Conservation (phyloP, 2,888 invertebrate species). For the Ophion slaviceki region DNA sequence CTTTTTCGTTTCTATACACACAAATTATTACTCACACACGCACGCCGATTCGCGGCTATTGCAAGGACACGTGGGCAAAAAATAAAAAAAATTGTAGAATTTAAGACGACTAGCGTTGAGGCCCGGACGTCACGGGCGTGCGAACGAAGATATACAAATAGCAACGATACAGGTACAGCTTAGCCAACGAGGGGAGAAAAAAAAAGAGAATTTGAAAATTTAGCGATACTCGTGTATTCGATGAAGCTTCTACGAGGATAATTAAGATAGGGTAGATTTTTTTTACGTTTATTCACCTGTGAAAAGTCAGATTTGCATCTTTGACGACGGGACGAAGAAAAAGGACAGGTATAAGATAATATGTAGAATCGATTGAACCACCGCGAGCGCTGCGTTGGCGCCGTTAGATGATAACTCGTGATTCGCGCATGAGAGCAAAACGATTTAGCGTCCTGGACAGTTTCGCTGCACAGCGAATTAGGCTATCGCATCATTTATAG, state of each 20-base stretch:
- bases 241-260: constrained; percentile 52
- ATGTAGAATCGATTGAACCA: not conserved
- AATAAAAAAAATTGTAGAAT: constrained; percentile 8
- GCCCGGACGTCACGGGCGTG: not conserved
- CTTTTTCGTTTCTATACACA: constrained; percentile 48
- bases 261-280: constrained; percentile 64
- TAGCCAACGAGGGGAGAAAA: constrained; percentile 22
- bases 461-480: constrained; percentile 45
- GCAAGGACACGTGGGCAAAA: constrained; percentile 10
- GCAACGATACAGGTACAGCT: constrained; percentile 40
- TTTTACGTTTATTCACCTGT: constrained; percentile 65
- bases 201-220: constrained; percentile 26
- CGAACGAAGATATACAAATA: constrained; percentile 12
- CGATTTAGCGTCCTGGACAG: constrained; percentile 44
- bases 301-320: constrained; percentile 50
- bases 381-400: constrained; percentile 27
- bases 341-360: constrained; percentile 6
- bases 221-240: constrained; percentile 35
- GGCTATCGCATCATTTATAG: constrained; percentile 56
- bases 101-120: not conserved
- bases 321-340: constrained; percentile 22
- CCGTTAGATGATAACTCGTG: constrained; percentile 35
- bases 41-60: not conserved
- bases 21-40: constrained; percentile 12
- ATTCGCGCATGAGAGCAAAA: constrained; percentile 15